These are phyloP conservation scores for Paramacrobiotus metropolitanus DNA, from an alignment of 1,140 invertebrate genomes.

Conservation along the genomic window DNA sequence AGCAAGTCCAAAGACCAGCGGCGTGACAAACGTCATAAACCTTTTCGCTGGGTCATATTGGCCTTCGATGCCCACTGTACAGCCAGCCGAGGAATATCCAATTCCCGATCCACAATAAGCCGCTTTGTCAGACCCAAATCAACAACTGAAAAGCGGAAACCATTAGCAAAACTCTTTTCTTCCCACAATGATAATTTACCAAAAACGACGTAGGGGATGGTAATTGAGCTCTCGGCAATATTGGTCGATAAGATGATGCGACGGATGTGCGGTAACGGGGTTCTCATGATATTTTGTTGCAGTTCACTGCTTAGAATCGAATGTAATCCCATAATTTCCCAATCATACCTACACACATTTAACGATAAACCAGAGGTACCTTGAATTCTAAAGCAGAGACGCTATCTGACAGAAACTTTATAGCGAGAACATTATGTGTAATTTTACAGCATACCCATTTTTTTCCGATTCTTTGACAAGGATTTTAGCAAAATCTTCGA, in stretches of 20 bases:
- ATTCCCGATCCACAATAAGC: constrained; percentile 39
- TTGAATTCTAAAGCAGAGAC: neutral
- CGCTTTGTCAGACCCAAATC: constrained; percentile 83
- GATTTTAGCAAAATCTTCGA: constrained; percentile 17
- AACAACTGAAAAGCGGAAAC: constrained; percentile 39
- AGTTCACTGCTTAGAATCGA: constrained; percentile 21
- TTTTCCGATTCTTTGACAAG: constrained; percentile 10
- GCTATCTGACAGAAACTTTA: constrained; percentile 1
- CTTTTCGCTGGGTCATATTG: constrained; percentile 62
- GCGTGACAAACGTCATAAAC: constrained; percentile 15
- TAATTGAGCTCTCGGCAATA: constrained; percentile 89
- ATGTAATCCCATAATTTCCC: constrained; percentile 19
- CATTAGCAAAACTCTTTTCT: neutral
- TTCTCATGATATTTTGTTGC: constrained; percentile 13
- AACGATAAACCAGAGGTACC: neutral
- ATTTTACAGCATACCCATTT: neutral
- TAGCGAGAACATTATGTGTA: neutral
- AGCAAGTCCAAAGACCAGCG: neutral
- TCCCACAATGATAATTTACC: constrained; percentile 21
- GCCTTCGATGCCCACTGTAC: constrained; percentile 65
- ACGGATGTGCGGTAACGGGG: constrained; percentile 2
- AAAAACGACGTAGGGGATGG: constrained; percentile 72
- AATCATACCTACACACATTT: constrained; percentile 11
- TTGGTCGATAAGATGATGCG: constrained; percentile 72
- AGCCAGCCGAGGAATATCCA: constrained; percentile 52